Evolutionary conservation across 2,797 vertebrate genomes (phyloP).

Genomic region (Typhlichthys eigenmanni): DNA sequence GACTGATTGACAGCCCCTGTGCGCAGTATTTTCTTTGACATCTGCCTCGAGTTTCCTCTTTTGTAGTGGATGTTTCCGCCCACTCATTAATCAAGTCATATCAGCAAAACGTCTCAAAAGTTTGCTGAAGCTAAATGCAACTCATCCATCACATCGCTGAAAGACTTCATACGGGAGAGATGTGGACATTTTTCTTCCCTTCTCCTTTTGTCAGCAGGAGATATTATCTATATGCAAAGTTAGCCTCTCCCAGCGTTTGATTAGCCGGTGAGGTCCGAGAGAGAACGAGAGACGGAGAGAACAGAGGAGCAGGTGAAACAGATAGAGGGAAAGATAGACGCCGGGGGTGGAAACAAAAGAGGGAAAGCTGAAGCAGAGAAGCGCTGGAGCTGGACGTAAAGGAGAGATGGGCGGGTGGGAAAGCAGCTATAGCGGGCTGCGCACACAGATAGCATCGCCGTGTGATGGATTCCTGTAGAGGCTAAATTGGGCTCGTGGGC

Average conservation of each 20-base stretch:
- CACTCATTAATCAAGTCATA: slow-evolving; percentile 78
- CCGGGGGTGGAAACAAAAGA: neutral
- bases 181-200: slow-evolving; percentile 74
- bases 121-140: slow-evolving; percentile 78
- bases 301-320: neutral
- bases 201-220: slow-evolving; percentile 53
- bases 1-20: slow-evolving; percentile 49
- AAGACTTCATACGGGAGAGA: slow-evolving; percentile 66
- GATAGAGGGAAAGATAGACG: neutral
- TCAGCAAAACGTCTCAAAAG: slow-evolving; percentile 74
- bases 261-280: slow-evolving; percentile 68
- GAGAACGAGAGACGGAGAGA: slow-evolving; percentile 28
- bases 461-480: slow-evolving; percentile 65
- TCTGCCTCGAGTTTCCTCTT: slow-evolving; percentile 38
- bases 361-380: neutral
- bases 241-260: slow-evolving; percentile 58
- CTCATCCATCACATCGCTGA: slow-evolving; percentile 75
- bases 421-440: slow-evolving; percentile 45
- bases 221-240: slow-evolving; percentile 76
- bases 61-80: slow-evolving; percentile 54
- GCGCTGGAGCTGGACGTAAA: neutral
- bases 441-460: slow-evolving; percentile 63
- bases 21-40: slow-evolving; percentile 50
- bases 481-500: slow-evolving; percentile 70
- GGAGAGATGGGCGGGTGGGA: slow-evolving; percentile 44